phyloP scores from a whole-genome alignment of 1,140 invertebrate genomes.

The Ditylenchus dipsaci region DNA sequence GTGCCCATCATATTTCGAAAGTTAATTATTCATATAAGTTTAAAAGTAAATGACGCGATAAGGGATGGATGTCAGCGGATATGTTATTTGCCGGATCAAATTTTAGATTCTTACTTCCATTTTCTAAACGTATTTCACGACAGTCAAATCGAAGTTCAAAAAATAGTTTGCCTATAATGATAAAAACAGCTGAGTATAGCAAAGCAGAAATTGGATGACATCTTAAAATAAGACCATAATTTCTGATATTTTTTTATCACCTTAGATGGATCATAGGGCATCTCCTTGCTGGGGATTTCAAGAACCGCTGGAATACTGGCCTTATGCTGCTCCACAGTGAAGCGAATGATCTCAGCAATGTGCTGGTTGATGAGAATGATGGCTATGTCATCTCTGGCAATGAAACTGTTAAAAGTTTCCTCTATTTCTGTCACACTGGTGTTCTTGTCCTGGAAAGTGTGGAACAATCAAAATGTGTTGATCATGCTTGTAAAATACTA shows the following conservation, averaged over 20 bases:
- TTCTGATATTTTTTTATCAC: slow-evolving; percentile 60
- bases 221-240: slow-evolving; percentile 13
- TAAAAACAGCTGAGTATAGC: neutral
- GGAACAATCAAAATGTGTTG: too few relatives aligned
- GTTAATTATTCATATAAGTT: too few relatives aligned
- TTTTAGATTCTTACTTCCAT: neutral
- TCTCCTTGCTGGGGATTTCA: slow-evolving; percentile 98
- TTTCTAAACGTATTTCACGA: neutral
- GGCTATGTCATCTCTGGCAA: slow-evolving; percentile 93
- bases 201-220: slow-evolving; percentile 1
- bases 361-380: slow-evolving; percentile 99
- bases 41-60: too few relatives aligned
- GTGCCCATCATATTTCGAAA: too few relatives aligned
- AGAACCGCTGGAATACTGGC: slow-evolving; percentile 88
- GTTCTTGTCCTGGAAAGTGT: slow-evolving; percentile 65
- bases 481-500: too few relatives aligned
- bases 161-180: neutral
- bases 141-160: slow-evolving; percentile 5
- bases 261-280: slow-evolving; percentile 96
- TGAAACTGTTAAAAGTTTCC: slow-evolving; percentile 89
- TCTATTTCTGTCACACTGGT: slow-evolving; percentile 92
- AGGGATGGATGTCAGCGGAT: too few relatives aligned
- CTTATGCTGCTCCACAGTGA: slow-evolving; percentile 87
- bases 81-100: too few relatives aligned
- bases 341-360: slow-evolving; percentile 93